Base-by-base conservation (phyloP, 53 echinoderm and acorn worm species). In the Hippasteria phrygiana region DNA sequence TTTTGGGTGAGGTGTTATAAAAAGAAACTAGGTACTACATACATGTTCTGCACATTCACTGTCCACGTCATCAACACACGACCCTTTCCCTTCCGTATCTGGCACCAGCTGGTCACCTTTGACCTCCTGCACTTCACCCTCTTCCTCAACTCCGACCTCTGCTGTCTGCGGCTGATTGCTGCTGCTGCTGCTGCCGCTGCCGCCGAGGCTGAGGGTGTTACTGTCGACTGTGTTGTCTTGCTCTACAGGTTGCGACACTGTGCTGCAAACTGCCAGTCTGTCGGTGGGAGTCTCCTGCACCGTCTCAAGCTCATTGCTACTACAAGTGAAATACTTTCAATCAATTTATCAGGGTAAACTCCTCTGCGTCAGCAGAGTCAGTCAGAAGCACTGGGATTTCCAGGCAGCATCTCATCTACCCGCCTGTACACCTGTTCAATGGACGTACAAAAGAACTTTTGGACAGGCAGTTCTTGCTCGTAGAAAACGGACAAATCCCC, bases 161-260 rank as follows among this genome's bases (percentile, higher is more conserved):
- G n/a, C 79, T 8, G 17, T 47, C 76, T 54, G 6, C 2, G 54
- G 14, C 79, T 39, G 39, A 22, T 38, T 6, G 39, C n/a, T 41
- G 39, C 56, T 12, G 46, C 22, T 37, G 10, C 74, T 27, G 24
- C 4, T 20, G 4, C 24, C 62, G 5, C 62, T 5, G 43, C 5
- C 41, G 79, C 6, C 42, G 4, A 17, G 48, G 70, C 41, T 50
- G 24, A 65, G 66, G 7, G 48, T 64, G 16, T 37, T 46, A 39
- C 71, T 85, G 71, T 50, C 48, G 51, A 50, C 71, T 11, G 85
- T 85, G 70, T 85, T 53, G 38, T 53, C 85, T 50, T 85, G 85
- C 24, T 70, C 53, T 0, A 27, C 71, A 18, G 5, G 41, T 29
- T 36, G 62, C 79, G 70, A 26, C 17, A 26, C 71, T 22, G 65